Percentiles rank a stretch among this genome's conserved stretches.
These are phyloP conservation scores for Heterodera filipjevi DNA, from an alignment of 2,888 invertebrate genomes.

Conservation along the genomic window DNA sequence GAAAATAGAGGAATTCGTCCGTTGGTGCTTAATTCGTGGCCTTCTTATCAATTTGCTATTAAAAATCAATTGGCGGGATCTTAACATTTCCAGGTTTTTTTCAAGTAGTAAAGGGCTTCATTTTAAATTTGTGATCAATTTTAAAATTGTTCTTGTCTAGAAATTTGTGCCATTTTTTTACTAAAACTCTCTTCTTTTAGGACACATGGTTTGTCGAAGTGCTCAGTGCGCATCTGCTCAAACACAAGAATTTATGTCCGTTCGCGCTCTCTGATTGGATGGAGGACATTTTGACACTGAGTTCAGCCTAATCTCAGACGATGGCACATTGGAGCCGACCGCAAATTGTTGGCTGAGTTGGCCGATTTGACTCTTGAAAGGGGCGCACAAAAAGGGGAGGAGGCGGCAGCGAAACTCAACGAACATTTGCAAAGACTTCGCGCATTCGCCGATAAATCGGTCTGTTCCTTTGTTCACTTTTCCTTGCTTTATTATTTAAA, in stretches of 20 bases:
- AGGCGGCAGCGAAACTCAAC: conserved; percentile 4
- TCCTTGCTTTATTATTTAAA: background rate
- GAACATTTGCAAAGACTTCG: conserved; percentile 13
- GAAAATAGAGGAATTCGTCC: conserved; percentile 7
- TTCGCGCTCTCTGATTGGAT: conserved; percentile 26
- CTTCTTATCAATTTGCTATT: conserved; percentile 25
- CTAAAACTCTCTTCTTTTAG: no score
- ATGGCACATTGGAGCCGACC: conserved; percentile 24
- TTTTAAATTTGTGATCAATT: no score
- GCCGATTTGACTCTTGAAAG: conserved; percentile 17
- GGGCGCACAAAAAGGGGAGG: conserved; percentile 12
- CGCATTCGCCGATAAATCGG: background rate
- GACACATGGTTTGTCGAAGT: conserved; percentile 22
- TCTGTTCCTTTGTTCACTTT: no score
- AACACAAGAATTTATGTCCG: background rate
- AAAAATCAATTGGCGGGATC: conserved; percentile 25
- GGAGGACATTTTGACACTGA: conserved; percentile 23
- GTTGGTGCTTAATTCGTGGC: conserved; percentile 20
- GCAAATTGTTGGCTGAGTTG: conserved; percentile 21
- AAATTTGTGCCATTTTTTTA: no score
- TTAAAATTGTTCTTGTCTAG: no score
- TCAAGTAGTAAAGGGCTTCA: no score
- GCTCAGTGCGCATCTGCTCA: conserved; percentile 15
- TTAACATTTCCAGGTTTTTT: no score
- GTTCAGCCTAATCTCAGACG: conserved; percentile 24